Evolutionary conservation across 2,113 vertebrate genomes (phyloP), one percentile per base, ranked within the genome.

Genomic region (Psittacula cyanocephala): DNA sequence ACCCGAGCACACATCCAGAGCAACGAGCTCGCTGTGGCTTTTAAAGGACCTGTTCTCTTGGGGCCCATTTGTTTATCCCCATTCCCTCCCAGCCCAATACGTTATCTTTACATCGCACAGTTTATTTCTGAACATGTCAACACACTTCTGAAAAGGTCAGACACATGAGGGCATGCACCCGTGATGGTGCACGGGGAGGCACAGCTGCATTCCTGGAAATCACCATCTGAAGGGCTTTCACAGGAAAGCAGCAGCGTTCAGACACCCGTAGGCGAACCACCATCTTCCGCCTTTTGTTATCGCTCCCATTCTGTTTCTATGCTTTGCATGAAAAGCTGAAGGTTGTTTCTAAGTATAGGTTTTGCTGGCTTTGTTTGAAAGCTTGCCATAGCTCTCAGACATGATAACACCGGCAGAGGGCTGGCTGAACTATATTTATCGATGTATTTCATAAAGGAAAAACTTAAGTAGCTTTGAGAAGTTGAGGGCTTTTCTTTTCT

Each of bases 91-190:
- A 52, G 79, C 70, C 93, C 86, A 95, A 72, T 70, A 72, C 8
- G 93, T 96, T 96, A 93, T 88, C 97, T 97, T 97, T 96, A 96
- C 91, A 96, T 96, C 27, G 7, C 71, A 74, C 88, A 89, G 95
- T 95, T 98, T 98, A 97, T 98, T 98, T 98, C 95, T 97, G 97
- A 97, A 93, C 91, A 93, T 97, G 97, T 98, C 98, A 97, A 96
- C 95, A 93, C 86, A 83, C 70, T 94, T 96, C 85, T 97, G 97
- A 98, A 97, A 98, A 98, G 97, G 97, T 98, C 96, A 85, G 96
- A 95, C 97, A 97, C 44, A 85, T 97, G 97, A 97, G 72, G 92
- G 63, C 59, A 92, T 19, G 28, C 75, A 39, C 31, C 80, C 29
- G 0, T 39, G 39, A 11, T 24, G 22, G 22, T 63, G 84, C 69